These are phyloP conservation scores for Tipula confusa DNA, from an alignment of 2,888 invertebrate genomes.

Conservation along the genomic window DNA sequence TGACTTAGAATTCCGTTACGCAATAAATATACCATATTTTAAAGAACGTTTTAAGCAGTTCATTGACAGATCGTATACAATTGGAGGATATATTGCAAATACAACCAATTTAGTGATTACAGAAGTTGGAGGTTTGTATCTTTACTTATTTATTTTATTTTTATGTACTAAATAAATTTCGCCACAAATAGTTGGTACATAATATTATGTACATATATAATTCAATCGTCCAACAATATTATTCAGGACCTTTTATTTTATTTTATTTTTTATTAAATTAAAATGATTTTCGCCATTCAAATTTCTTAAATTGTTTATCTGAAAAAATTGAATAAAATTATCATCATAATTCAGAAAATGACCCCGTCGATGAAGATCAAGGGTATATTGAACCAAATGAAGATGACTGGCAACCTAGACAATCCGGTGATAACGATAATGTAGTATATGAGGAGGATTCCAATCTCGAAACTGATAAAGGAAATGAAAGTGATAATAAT, in stretches of 20 bases:
- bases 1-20: neutral
- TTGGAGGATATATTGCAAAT: neutral
- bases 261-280: neutral
- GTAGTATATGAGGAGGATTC: conserved; percentile 33
- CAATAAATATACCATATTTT: neutral
- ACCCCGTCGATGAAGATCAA: conserved; percentile 35
- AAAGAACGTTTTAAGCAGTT: neutral
- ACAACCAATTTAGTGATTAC: neutral
- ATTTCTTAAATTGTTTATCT: neutral
- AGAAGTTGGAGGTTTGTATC: neutral
- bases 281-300: neutral
- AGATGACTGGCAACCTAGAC: conserved; percentile 28
- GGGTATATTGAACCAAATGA: conserved; percentile 29
- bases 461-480: neutral
- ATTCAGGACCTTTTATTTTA: neutral
- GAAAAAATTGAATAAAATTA: neutral
- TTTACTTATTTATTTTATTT: neutral
- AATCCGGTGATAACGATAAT: conserved; percentile 36
- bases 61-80: neutral
- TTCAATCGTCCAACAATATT: neutral
- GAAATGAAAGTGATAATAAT: neutral
- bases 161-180: neutral
- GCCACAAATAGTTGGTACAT: neutral
- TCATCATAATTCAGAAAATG: neutral
- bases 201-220: no score